Conservation (phyloP, 2,888 invertebrate genomes). For the Diplolepis rosae region DNA sequence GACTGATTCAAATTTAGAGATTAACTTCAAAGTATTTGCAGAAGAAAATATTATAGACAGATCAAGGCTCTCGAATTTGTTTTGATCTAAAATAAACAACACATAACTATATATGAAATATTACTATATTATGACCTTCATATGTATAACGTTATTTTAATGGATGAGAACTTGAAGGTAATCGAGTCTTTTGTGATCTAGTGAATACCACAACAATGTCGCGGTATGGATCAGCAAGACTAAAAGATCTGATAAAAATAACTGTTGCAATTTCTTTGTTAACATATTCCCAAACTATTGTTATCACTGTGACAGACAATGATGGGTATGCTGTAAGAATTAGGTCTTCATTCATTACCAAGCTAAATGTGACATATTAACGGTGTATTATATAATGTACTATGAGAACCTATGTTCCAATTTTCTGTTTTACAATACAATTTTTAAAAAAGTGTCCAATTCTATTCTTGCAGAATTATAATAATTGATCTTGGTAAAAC, state of each 20-base stretch:
- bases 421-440: conserved; percentile 3
- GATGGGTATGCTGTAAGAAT: background rate
- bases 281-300: conserved; percentile 2
- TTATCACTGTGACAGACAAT: conserved; percentile 1
- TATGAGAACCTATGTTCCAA: conserved; percentile 1
- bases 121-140: no score
- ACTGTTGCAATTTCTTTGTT: conserved; percentile 16
- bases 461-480: background rate
- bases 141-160: no score
- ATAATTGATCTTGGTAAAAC: background rate
- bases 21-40: no score
- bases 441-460: background rate
- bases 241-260: conserved; percentile 37
- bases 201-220: conserved; percentile 34
- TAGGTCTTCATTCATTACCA: background rate
- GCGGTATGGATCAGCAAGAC: conserved; percentile 13
- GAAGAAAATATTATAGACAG: no score
- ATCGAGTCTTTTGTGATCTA: conserved; percentile 40
- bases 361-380: background rate
- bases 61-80: no score
- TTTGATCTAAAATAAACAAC: no score
- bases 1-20: no score
- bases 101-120: no score
- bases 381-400: conserved; percentile 14
- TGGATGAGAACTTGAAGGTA: conserved; percentile 1